Evolutionary conservation across 2,888 invertebrate genomes (phyloP), one percentile per base, ranked within the genome.

Genomic region (Drosophila paramelanica): DNA sequence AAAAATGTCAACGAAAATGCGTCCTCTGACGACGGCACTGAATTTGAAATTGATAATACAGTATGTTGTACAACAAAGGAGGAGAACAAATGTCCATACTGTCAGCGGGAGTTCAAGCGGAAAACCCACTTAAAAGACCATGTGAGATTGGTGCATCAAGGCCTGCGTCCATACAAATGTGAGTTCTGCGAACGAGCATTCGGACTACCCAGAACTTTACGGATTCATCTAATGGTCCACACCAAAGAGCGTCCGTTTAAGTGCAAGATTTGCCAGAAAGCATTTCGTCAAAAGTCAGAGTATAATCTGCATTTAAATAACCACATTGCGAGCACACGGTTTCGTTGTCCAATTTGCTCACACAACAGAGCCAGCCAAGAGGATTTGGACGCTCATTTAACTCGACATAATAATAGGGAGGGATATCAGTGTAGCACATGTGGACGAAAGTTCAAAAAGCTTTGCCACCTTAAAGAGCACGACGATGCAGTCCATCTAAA

Each of bases 371-470:
- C 51, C 7, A 80, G 50, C 7, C 67, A 67, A 27, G 45, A 60
- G 5, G 78, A 71, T 13, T 46, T 79, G 14, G 64, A 77, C 3
- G 51, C 39, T 1, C 79, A 79, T 43, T 14, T 79, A 7, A 33
- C 47, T 0, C 39, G 59, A 2, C 79, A 79, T 46, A 81, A 64
- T 1, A 68, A 68, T 13, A 67, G 23, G 31, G 76, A 81, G 13
- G 70, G 77, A 1, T 81, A 64, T 33, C 79, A 81, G 25, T 81
- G 78, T 41, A 71, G 70, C 23, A 79, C 77, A 20, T 79, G 81
- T 60, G 81, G 79, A 0, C 60, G 50, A 1, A 74, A 74, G n/a
- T 81, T 81, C 33, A 74, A 58, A 6, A 79, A 72, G 14, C 52
- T 61, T 0, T 74, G 71, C 17, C 81, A 79, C 17, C 14, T 79